A percentile compares a stretch with the other conserved stretches of the same genome.
Conservation (phyloP, 2,888 invertebrate species). For the Uloborus plumipes region DNA sequence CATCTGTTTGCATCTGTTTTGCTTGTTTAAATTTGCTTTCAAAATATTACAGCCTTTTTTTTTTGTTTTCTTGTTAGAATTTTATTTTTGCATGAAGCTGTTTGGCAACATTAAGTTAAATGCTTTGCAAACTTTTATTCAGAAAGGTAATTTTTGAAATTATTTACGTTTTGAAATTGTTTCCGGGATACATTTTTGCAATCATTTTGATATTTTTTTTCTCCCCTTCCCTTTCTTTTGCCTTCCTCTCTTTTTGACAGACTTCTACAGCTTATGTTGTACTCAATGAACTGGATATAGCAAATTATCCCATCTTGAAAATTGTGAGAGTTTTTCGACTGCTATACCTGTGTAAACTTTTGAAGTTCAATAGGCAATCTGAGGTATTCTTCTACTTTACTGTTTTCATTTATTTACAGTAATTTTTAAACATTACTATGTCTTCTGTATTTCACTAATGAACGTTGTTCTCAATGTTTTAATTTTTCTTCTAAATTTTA, state of each 20-base stretch:
- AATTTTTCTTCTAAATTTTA: too few relatives aligned
- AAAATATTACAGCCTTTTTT: background rate
- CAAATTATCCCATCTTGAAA: conserved; percentile 26
- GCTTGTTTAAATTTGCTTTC: conserved; percentile 5
- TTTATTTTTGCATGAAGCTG: conserved; percentile 39
- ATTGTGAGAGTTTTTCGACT: conserved; percentile 33
- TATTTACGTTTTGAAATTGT: too few relatives aligned
- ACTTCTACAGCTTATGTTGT: conserved; percentile 24
- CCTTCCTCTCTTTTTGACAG: conserved; percentile 1
- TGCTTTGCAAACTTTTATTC: too few relatives aligned
- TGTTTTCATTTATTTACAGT: background rate
- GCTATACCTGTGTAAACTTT: conserved; percentile 21
- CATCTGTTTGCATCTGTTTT: background rate
- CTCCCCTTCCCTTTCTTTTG: too few relatives aligned
- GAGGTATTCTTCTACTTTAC: conserved; percentile 19
- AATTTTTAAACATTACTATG: background rate
- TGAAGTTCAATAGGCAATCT: conserved; percentile 45
- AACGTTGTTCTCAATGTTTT: too few relatives aligned
- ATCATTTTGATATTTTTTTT: too few relatives aligned
- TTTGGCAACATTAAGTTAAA: background rate
- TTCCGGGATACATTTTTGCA: too few relatives aligned
- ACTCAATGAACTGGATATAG: conserved; percentile 25
- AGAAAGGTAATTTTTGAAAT: too few relatives aligned
- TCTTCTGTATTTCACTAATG: background rate
- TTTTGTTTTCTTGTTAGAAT: too few relatives aligned